Base-by-base conservation (phyloP, 2,797 vertebrate species). In the Glossophaga mutica region DNA sequence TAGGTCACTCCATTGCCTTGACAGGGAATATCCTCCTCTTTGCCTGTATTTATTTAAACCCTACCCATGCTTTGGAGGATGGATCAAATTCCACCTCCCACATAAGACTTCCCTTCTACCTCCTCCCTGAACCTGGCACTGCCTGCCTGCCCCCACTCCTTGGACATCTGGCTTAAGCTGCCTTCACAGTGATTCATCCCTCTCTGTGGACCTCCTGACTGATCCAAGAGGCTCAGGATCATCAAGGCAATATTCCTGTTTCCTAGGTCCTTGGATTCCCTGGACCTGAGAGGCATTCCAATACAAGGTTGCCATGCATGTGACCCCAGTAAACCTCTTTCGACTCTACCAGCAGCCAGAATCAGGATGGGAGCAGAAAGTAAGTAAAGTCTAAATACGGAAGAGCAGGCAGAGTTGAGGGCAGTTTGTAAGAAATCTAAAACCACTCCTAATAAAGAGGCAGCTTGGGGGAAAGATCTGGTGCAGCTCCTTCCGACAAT, bases 41-140 rank as follows among this genome's bases (percentile, higher is more conserved):
- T 57, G 88, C 74, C 85, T 57, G 44, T 81, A 67, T 71, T 85
- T 93, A 91, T 91, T 91, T 97, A 94, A 94, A 83, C 55, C 94
- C 90, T 83, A 67, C 44, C 90, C 29, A 22, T 62, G 92, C 90
- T 93, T 85, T 76, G 24, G 83, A 95, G 71, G 76, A 95, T 39
- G 46, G 94, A 71, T 97, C 89, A 93, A 57, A 88, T 96, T 91
- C 89, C 39, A 74, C 96, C 96, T 96, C 96, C 94, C 59, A 97
- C 93, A 16, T 2, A 34, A 95, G 76, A 94, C 68, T 68, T 84
- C 29, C 78, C 90, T 78, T 94, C 55, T 3, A 76, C 73, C 94
- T 96, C 95, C 94, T 94, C 92, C 50, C 67, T 84, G 71, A 87
- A 57, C 67, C 57, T 21, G 55, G 37, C 0, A 0, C 77, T 34